Conservation (phyloP, 2,888 invertebrate species). For the Nowickia ferox region DNA sequence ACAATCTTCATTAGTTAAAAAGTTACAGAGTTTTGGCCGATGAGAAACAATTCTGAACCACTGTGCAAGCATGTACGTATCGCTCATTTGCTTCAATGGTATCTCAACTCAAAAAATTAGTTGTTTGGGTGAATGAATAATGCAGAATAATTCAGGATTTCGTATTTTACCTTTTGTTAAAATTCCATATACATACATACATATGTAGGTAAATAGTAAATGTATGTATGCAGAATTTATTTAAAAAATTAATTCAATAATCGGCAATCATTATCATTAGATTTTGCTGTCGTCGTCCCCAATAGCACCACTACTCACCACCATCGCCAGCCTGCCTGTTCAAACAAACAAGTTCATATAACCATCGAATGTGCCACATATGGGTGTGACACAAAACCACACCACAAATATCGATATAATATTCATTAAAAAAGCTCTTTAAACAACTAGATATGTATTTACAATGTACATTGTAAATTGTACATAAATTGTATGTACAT, state of each 20-base stretch:
- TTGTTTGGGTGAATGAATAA: no score
- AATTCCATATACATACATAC: neutral
- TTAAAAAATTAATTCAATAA: constrained; percentile 46
- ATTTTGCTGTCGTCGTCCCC: constrained; percentile 13
- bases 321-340: neutral
- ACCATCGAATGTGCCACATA: constrained; percentile 22
- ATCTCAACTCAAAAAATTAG: no score
- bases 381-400: constrained; percentile 59
- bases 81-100: no score
- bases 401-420: constrained; percentile 51
- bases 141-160: no score
- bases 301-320: neutral
- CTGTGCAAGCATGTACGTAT: no score
- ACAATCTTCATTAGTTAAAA: no score
- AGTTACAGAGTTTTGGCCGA: no score
- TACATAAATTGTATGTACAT: neutral
- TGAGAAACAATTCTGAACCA: no score
- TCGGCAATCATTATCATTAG: constrained; percentile 33
- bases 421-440: constrained; percentile 27
- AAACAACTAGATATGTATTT: neutral
- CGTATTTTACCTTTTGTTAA: no score
- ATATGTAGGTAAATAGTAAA: no score
- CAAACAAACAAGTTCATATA: neutral
- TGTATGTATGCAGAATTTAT: neutral
- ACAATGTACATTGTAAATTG: no score